Evolutionary conservation across 2,797 vertebrate species (phyloP), one percentile per base, ranked within the genome.

Genomic region (Muscicapa striata): DNA sequence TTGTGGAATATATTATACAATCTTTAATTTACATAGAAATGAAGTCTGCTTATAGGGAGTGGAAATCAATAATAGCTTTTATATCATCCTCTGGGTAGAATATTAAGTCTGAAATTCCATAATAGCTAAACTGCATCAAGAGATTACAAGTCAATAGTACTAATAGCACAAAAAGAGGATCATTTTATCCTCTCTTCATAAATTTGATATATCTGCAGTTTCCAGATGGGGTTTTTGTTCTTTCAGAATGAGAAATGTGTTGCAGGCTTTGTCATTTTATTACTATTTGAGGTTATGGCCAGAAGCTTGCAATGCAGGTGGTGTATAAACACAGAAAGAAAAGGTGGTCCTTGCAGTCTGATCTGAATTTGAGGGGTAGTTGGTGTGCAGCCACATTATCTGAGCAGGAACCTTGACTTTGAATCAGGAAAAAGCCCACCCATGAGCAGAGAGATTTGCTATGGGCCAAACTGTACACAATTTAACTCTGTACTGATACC

Each of bases 1-100:
- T 46, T 81, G 52, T 66, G 52, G 89, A 91, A 88, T 78, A 62
- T 26, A 49, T 87, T 73, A 63, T 10, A 62, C 80, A 90, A 13
- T 87, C 74, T 89, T 96, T 93, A 85, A 96, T 95, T 93, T 96
- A 82, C 87, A 86, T 66, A 83, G 77, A 94, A 83, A 91, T 95
- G 81, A 94, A 93, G 67, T 69, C 90, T 86, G 70, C 82, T 91
- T 92, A 63, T 52, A 40, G 52, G 52, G 80, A 94, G 59, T 64
- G 48, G 87, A 94, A 91, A 97, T 97, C 94, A 95, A 94, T 94
- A 95, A 29, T 34, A 83, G 70, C 85, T 95, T 92, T 94, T 94
- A 75, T 84, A 84, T 80, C 74, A 70, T 94, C 55, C 70, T 87
- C 80, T 93, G 63, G 79, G 45, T 8, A 3, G 77, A 87, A 90